Percentiles rank a stretch among this genome's conserved stretches.
Conservation (phyloP, 1,140 invertebrate species). For the Drosophila biarmipes region DNA sequence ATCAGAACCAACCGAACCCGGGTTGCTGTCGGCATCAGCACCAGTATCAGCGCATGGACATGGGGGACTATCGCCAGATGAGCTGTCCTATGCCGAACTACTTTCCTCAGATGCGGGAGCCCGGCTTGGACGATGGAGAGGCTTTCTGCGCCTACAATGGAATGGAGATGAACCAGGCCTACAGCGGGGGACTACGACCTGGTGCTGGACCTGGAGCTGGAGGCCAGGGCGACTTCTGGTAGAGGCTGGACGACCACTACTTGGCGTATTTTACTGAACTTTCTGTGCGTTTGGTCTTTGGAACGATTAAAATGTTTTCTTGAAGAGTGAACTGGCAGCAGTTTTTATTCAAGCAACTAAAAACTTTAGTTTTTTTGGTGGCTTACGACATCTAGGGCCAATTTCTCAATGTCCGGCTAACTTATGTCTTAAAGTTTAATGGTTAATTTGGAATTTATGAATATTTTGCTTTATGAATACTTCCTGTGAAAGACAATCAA, state of each 20-base stretch:
- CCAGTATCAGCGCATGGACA: constrained; percentile 1
- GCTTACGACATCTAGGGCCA: too few relatives aligned
- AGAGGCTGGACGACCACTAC: neutral
- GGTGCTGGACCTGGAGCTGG: neutral
- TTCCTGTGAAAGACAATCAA: too few relatives aligned
- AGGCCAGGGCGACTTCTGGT: neutral
- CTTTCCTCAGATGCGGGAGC: constrained; percentile 4
- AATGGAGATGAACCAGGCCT: constrained; percentile 14
- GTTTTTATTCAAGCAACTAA: neutral
- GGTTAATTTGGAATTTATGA: too few relatives aligned
- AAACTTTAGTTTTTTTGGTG: too few relatives aligned
- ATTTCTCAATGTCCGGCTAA: too few relatives aligned
- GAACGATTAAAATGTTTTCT: constrained; percentile 11
- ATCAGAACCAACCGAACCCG: neutral
- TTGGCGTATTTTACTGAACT: neutral
- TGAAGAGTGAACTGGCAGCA: neutral
- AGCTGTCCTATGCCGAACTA: constrained; percentile 10
- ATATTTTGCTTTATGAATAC: too few relatives aligned
- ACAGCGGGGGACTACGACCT: neutral
- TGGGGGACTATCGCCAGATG: constrained; percentile 16
- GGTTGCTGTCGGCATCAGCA: neutral
- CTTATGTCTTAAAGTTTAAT: too few relatives aligned
- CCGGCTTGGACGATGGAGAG: constrained; percentile 14
- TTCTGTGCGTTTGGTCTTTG: constrained; percentile 4
- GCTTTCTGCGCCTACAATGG: constrained; percentile 30